Conservation (phyloP, 2,888 invertebrate species). For the Trichacis sp. region DNA sequence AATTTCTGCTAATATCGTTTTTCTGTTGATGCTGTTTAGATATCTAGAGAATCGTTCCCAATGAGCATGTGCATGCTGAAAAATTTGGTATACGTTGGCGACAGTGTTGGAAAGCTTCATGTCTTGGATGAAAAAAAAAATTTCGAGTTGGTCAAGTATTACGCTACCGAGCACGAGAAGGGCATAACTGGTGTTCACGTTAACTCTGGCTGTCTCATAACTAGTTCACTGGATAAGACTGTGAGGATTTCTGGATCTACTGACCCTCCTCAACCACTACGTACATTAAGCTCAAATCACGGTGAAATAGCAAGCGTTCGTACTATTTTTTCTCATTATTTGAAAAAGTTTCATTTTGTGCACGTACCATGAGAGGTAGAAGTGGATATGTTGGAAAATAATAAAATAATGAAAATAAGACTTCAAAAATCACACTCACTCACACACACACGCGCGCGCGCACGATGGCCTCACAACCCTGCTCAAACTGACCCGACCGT, state of each 20-base stretch:
- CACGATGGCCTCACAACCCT: no score
- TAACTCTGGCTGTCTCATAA: slow-evolving; percentile 60
- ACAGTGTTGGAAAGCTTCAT: slow-evolving; percentile 56
- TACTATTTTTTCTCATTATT: slow-evolving; percentile 13
- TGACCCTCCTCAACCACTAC: slow-evolving; percentile 58
- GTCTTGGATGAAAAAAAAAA: slow-evolving; percentile 55
- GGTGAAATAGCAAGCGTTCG: slow-evolving; percentile 62
- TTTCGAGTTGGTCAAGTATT: slow-evolving; percentile 55
- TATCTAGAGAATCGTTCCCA: slow-evolving; percentile 58
- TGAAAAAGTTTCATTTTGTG: no score
- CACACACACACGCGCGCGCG: no score
- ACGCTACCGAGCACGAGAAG: slow-evolving; percentile 55
- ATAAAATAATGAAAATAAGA: no score
- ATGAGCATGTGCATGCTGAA: slow-evolving; percentile 59
- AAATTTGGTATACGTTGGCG: slow-evolving; percentile 56
- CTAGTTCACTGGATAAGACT: slow-evolving; percentile 62
- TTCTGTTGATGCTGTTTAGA: no score
- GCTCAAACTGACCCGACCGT: no score
- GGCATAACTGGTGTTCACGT: slow-evolving; percentile 60
- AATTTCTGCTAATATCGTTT: no score
- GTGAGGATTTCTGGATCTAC: slow-evolving; percentile 63
- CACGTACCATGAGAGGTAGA: no score
- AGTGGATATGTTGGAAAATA: no score
- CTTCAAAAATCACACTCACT: no score
- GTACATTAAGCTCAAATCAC: slow-evolving; percentile 48